Evolutionary conservation across 2,113 vertebrate species (phyloP).

Genomic region (Aldabrachelys gigantea): DNA sequence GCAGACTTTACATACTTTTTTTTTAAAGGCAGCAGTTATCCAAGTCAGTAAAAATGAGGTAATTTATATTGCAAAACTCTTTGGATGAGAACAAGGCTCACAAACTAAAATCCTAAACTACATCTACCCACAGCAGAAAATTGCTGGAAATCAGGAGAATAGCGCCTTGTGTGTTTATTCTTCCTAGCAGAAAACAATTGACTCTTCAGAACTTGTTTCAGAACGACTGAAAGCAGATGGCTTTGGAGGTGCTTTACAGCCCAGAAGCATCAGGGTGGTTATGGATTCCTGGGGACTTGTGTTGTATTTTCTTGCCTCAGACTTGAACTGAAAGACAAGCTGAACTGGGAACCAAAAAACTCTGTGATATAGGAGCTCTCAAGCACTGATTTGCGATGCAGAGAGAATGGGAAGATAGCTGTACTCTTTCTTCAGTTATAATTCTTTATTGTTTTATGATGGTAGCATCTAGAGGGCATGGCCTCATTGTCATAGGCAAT

Average conservation of each 20-base stretch:
- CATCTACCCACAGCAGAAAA: constrained; percentile 74
- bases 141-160: constrained; percentile 69
- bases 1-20: constrained; percentile 33
- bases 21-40: constrained; percentile 58
- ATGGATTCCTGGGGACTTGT: constrained; percentile 45
- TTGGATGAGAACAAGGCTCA: constrained; percentile 62
- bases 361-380: background rate
- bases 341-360: background rate
- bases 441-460: background rate
- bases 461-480: background rate
- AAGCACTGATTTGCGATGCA: background rate
- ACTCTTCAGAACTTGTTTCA: constrained; percentile 62
- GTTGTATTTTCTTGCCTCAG: constrained; percentile 33
- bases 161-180: constrained; percentile 70
- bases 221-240: constrained; percentile 68
- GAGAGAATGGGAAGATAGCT: background rate
- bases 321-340: constrained; percentile 34
- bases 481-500: background rate
- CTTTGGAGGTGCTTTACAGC: constrained; percentile 47
- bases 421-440: background rate
- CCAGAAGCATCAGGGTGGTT: constrained; percentile 49
- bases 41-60: constrained; percentile 83
- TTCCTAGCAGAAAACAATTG: constrained; percentile 75
- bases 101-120: constrained; percentile 66
- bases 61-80: constrained; percentile 78